Conservation (phyloP, 2,888 invertebrate genomes). For the Tridacna crocea region DNA sequence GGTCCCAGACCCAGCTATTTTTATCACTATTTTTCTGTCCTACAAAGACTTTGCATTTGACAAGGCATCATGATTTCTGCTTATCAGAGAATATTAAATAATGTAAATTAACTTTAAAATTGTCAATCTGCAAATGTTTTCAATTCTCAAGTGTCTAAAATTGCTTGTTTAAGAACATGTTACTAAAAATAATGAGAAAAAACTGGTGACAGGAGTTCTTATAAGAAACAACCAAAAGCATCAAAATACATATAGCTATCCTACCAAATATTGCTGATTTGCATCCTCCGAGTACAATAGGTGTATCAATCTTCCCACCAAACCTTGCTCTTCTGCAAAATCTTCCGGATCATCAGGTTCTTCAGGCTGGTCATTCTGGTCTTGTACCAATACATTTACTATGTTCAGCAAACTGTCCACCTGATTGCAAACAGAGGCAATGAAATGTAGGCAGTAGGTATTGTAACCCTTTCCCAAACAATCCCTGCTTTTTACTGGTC, state of each 20-base stretch:
- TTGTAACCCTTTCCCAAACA: neutral
- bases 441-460: neutral
- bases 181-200: too few species aligned
- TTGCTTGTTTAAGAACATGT: too few species aligned
- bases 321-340: conserved; percentile 96
- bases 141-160: too few species aligned
- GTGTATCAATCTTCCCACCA: conserved; percentile 89
- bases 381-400: conserved; percentile 93
- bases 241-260: conserved; percentile 20
- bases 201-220: too few species aligned
- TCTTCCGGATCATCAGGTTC: conserved; percentile 93
- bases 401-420: conserved; percentile 91
- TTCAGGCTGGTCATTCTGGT: conserved; percentile 85
- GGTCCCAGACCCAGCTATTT: too few species aligned
- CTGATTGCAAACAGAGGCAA: conserved; percentile 82
- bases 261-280: conserved; percentile 87
- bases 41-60: too few species aligned
- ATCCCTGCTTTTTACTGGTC: neutral
- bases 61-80: too few species aligned
- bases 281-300: conserved; percentile 84
- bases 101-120: too few species aligned
- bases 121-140: too few species aligned
- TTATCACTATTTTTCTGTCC: too few species aligned
- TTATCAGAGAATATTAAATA: too few species aligned
- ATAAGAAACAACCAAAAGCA: too few species aligned